Evolutionary conservation across 2,797 vertebrate species (phyloP), one percentile per base, ranked within the genome.

Genomic region (Acanthopagrus latus): DNA sequence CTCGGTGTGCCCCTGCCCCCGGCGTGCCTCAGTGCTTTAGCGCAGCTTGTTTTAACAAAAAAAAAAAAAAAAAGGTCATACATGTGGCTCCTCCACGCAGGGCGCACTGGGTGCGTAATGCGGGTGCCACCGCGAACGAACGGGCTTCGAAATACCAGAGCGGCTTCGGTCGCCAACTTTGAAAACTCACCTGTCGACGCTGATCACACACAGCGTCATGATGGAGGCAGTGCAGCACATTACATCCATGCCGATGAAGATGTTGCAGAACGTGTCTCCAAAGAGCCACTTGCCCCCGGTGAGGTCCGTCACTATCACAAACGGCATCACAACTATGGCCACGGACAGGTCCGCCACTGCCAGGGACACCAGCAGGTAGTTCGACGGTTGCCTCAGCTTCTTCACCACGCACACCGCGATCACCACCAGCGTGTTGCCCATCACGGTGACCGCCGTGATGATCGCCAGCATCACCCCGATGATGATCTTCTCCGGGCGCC

Each of bases 221-320:
- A 96, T 96, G 29, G 95, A 96, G 59, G 96, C 96, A 5, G 96
- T 96, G 91, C 96, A 96, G 89, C 95, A 96, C 95, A 96, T 96
- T 75, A 96, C 96, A 93, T 96, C 96, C 96, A 96, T 96, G 51
- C 89, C 95, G 80, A 96, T 96, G 87, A 96, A 96, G 79, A 96
- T 95, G 91, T 96, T 96, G 86, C 96, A 96, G 91, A 96, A 96
- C 44, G 95, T 90, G 62, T 95, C 94, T 63, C 96, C 96, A 86
- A 96, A 96, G 11, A 96, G 95, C 96, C 96, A 96, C 86, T 94
- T 93, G n/a, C 95, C 96, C 23, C 95, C 95, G 20, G 95, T 96
- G 33, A 96, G 94, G 85, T 96, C 95, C 2, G 96, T 96, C 65
- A 96, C 96, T 68, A 96, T 96, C 3, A 95, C 95, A 64, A 96